Conservation (phyloP, 92 coral and sea anemone species). For the Epizoanthus scotinus region DNA sequence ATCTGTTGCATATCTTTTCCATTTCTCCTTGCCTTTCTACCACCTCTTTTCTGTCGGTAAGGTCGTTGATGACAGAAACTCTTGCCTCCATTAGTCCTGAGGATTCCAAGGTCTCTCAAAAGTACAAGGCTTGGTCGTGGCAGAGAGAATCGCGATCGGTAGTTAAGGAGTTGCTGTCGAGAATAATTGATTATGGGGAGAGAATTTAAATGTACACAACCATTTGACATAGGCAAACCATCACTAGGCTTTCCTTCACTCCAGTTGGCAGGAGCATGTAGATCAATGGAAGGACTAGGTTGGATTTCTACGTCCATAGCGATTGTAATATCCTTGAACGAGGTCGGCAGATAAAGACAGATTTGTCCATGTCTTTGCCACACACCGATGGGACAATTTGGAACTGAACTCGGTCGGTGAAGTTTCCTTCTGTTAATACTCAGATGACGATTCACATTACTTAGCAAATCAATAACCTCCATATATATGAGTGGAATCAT, state of each 20-base stretch:
- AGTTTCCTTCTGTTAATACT: too few species aligned
- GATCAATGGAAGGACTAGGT: neutral
- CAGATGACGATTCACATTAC: too few species aligned
- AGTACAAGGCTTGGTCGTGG: neutral
- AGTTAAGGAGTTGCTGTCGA: too few species aligned
- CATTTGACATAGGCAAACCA: slow-evolving; percentile 5
- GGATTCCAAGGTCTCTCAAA: neutral
- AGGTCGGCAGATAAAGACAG: too few species aligned
- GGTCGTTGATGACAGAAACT: neutral
- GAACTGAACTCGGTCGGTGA: too few species aligned
- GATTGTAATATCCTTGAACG: slow-evolving; percentile 9
- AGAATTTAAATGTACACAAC: neutral
- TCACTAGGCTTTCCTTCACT: neutral
- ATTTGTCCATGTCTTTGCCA: too few species aligned
- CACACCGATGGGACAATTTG: too few species aligned
- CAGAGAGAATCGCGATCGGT: slow-evolving; percentile 4
- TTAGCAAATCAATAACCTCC: too few species aligned
- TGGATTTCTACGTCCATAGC: slow-evolving; percentile 9
- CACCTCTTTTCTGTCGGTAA: neutral
- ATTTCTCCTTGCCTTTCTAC: neutral
- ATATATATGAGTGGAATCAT: too few species aligned
- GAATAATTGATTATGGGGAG: slow-evolving; percentile 18
- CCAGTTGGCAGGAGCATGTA: neutral
- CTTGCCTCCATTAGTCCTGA: too few species aligned
- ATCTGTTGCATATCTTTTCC: too few species aligned